Percentiles rank a stretch among this genome's conserved stretches.
Conservation (phyloP, 2,888 invertebrate species). For the Cephus nigrinus region DNA sequence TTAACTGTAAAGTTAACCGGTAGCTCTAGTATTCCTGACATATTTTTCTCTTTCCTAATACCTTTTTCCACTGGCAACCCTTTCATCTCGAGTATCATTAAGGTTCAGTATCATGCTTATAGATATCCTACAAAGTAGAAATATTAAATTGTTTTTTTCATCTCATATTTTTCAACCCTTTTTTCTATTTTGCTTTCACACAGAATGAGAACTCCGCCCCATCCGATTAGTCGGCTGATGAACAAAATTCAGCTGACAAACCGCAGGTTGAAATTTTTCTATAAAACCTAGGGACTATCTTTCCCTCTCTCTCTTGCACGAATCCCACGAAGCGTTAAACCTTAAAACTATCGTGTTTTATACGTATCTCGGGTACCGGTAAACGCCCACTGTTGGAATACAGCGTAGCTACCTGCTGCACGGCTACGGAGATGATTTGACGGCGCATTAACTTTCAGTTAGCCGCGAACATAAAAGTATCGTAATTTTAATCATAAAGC, state of each 20-base stretch:
- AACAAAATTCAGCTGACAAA: no score
- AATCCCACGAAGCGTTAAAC: background rate
- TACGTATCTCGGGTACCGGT: slow-evolving; percentile 7
- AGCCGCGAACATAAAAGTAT: slow-evolving; percentile 53
- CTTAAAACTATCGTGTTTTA: background rate
- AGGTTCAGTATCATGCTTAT: background rate
- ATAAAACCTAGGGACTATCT: background rate
- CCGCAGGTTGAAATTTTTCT: no score
- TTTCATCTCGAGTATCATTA: background rate
- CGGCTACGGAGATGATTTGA: slow-evolving; percentile 37
- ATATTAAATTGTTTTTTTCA: background rate
- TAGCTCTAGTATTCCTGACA: slow-evolving; percentile 31
- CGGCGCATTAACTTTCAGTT: slow-evolving; percentile 57
- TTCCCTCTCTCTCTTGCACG: background rate
- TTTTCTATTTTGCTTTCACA: no score
- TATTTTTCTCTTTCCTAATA: slow-evolving; percentile 25
- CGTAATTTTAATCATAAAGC: slow-evolving; percentile 56
- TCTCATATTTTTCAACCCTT: slow-evolving; percentile 14
- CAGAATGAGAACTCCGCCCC: no score
- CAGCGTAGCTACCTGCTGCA: slow-evolving; percentile 27
- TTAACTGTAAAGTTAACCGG: slow-evolving; percentile 47
- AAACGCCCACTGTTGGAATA: slow-evolving; percentile 44
- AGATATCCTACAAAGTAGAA: background rate
- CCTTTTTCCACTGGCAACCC: background rate
- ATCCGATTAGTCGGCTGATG: no score